Percentiles rank a stretch among this genome's conserved stretches.
phyloP scores from a whole-genome alignment of 2,888 invertebrate species.

The Agrochola lychnidis region DNA sequence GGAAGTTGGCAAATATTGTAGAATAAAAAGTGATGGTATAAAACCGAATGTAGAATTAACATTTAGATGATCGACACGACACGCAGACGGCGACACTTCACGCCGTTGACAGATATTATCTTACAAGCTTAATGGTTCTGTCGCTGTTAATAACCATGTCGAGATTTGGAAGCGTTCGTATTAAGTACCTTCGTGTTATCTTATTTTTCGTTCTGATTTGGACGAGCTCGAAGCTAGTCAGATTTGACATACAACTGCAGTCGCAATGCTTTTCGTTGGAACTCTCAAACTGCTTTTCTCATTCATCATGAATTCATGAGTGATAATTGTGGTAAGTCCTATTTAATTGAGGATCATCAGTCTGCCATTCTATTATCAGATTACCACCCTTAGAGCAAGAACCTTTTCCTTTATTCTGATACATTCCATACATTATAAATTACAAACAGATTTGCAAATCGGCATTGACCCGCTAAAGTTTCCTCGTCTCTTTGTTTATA shows the following conservation, averaged over 20 bases:
- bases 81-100: constrained; percentile 28
- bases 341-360: too few relatives aligned
- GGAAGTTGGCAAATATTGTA: constrained; percentile 29
- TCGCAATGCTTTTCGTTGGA: not conserved
- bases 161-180: constrained; percentile 35
- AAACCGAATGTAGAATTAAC: constrained; percentile 50
- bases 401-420: constrained; percentile 2
- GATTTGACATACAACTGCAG: not conserved
- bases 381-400: not conserved
- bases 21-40: constrained; percentile 39
- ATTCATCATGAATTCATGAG: not conserved
- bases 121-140: constrained; percentile 55
- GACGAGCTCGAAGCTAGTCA: not conserved
- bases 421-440: constrained; percentile 12
- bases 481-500: constrained; percentile 57
- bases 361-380: not conserved
- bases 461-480: constrained; percentile 46
- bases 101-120: constrained; percentile 60
- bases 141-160: constrained; percentile 54
- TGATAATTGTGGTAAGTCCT: too few relatives aligned
- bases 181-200: constrained; percentile 21
- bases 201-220: not conserved
- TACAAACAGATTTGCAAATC: constrained; percentile 42
- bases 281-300: not conserved
- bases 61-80: constrained; percentile 48